Percentiles rank a stretch among this genome's conserved stretches.
Conservation (phyloP, 1,140 invertebrate species). For the Steinernema feltiae region DNA sequence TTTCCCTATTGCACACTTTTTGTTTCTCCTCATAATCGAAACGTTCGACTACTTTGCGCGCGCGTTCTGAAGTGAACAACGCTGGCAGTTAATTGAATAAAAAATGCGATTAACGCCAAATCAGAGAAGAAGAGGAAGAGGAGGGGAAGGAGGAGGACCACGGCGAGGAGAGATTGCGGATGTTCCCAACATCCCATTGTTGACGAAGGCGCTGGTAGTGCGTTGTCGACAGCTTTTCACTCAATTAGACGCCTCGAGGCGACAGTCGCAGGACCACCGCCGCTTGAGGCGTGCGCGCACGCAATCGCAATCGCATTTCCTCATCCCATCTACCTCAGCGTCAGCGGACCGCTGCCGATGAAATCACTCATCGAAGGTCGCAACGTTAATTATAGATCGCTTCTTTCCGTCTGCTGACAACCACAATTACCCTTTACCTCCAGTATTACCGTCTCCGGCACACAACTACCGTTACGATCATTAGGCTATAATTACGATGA, state of each 20-base stretch:
- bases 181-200: constrained; percentile 1
- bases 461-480: constrained; percentile 10
- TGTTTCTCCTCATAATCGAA: too few species aligned
- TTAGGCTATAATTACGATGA: neutral
- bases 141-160: neutral
- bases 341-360: too few species aligned
- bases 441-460: neutral
- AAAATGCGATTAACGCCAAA: neutral
- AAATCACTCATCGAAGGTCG: neutral
- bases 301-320: neutral
- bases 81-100: neutral
- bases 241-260: constrained; percentile 11
- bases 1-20: too few species aligned
- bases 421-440: constrained; percentile 15
- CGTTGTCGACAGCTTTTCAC: neutral
- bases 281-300: neutral
- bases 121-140: neutral
- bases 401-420: neutral
- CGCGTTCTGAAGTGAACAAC: neutral
- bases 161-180: neutral
- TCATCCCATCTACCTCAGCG: neutral
- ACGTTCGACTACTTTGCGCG: neutral
- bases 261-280: neutral
- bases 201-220: neutral
- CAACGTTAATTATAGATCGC: constrained; percentile 11